phyloP scores from a whole-genome alignment of 2,797 vertebrate species.

The Eulemur coronatus region DNA sequence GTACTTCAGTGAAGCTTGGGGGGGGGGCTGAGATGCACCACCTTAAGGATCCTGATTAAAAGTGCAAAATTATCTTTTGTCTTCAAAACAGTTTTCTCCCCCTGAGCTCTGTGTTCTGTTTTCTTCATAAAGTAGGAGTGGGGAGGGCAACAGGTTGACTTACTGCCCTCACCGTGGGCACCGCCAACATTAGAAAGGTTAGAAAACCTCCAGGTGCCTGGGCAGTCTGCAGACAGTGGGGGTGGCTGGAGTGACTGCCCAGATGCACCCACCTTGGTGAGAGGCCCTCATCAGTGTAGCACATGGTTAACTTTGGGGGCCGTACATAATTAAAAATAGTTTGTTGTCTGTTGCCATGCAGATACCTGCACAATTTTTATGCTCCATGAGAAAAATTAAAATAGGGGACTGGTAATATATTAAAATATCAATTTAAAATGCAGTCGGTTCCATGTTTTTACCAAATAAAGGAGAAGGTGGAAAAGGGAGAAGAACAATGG shows the following conservation, averaged over 20 bases:
- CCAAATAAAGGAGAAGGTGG: neutral
- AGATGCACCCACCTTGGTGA: fast-evolving
- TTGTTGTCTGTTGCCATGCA: neutral
- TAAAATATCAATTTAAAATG: neutral
- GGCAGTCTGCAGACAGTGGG: fast-evolving
- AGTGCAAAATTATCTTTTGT: neutral
- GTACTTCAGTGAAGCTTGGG: neutral
- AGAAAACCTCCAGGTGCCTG: too few species aligned
- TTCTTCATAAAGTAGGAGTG: neutral
- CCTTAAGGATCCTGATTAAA: neutral
- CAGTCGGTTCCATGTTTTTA: neutral
- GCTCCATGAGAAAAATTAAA: neutral
- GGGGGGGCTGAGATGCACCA: fast-evolving
- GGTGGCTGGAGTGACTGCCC: fast-evolving
- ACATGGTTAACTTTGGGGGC: neutral
- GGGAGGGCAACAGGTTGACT: neutral
- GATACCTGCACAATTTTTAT: neutral
- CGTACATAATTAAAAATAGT: neutral
- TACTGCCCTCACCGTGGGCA: neutral
- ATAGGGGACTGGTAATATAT: neutral
- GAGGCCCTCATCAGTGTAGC: too few species aligned
- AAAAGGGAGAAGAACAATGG: neutral
- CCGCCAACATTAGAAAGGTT: neutral
- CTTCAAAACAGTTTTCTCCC: neutral
- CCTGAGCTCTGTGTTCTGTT: neutral